Percentiles rank a stretch among this genome's conserved stretches.
Evolutionary conservation across 2,113 vertebrate species (phyloP).

Genomic region (Eulemur rufifrons): DNA sequence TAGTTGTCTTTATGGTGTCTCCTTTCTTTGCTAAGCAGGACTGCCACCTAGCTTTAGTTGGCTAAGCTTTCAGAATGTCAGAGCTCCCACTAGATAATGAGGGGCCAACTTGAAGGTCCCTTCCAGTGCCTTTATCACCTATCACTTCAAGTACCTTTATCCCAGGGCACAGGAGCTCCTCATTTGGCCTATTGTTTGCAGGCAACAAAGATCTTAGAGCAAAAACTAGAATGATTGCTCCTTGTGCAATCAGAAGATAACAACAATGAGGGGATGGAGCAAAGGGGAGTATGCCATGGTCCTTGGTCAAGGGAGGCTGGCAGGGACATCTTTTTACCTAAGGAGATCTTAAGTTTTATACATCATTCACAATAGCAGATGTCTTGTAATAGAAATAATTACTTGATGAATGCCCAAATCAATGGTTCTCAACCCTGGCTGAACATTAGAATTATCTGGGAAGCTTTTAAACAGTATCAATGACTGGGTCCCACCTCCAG

Average conservation of each 20-base stretch:
- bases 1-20: slow-evolving; percentile 32
- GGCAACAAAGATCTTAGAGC: slow-evolving; percentile 44
- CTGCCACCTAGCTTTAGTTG: slow-evolving; percentile 71
- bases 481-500: not conserved
- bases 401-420: not conserved
- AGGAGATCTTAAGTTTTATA: not conserved
- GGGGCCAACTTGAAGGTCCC: not conserved
- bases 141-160: slow-evolving; percentile 22
- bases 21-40: slow-evolving; percentile 73
- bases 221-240: slow-evolving; percentile 37
- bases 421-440: slow-evolving; percentile 25
- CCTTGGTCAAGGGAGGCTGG: not conserved
- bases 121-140: not conserved
- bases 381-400: slow-evolving; percentile 41
- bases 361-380: slow-evolving; percentile 12
- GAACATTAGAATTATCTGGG: slow-evolving; percentile 11
- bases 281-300: not conserved
- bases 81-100: slow-evolving; percentile 41
- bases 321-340: not conserved
- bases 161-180: slow-evolving; percentile 23
- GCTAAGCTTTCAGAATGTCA: slow-evolving; percentile 41
- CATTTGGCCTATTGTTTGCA: slow-evolving; percentile 23
- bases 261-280: not conserved
- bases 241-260: slow-evolving; percentile 15
- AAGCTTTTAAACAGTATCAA: not conserved